Evolutionary conservation across 2,113 vertebrate species (phyloP).

Genomic region (Panthera uncia): DNA sequence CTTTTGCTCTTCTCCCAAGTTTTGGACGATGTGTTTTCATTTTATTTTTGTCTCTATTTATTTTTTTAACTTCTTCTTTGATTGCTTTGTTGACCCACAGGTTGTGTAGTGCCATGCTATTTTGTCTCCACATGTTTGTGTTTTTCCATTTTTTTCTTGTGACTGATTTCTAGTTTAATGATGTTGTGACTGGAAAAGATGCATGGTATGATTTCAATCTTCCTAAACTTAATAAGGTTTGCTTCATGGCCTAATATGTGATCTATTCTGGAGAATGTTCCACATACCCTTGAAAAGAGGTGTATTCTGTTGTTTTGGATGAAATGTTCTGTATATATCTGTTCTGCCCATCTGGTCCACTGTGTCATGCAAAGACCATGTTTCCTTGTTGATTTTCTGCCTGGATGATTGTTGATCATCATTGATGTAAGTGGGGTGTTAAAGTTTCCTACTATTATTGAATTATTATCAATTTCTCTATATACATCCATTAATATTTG

Average conservation of each 20-base stretch:
- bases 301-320: not conserved
- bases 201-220: not conserved
- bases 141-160: not conserved
- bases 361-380: not conserved
- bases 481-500: not conserved
- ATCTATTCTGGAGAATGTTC: not conserved
- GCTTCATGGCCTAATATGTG: not conserved
- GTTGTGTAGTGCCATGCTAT: not conserved
- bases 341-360: not conserved
- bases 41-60: not conserved
- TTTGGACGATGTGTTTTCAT: not conserved
- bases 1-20: not conserved
- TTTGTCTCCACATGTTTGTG: not conserved
- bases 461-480: not conserved
- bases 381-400: not conserved
- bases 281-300: not conserved
- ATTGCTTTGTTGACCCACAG: not conserved
- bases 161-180: not conserved
- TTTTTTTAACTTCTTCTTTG: not conserved
- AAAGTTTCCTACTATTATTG: not conserved
- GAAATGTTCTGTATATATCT: not conserved
- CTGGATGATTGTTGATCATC: not conserved
- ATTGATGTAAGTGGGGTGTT: not conserved
- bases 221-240: not conserved
- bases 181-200: not conserved